A percentile compares a stretch with the other conserved stretches of the same genome.
Conservation (phyloP, 2,113 vertebrate species). For the Columba janthina region DNA sequence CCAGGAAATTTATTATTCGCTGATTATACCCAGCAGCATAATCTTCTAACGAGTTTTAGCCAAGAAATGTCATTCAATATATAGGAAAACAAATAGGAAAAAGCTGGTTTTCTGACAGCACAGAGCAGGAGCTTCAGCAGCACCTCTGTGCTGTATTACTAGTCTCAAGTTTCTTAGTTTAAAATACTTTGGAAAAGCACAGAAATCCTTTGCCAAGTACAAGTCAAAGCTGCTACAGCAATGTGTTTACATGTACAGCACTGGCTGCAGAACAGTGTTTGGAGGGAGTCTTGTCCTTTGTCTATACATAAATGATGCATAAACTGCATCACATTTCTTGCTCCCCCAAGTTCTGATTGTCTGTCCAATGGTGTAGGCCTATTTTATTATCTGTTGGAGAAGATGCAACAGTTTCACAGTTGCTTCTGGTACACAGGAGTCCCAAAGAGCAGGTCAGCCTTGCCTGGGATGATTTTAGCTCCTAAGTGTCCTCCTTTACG, state of each 20-base stretch:
- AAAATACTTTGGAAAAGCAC: background rate
- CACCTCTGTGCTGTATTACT: background rate
- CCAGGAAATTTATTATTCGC: background rate
- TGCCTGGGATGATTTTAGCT: background rate
- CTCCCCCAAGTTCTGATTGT: background rate
- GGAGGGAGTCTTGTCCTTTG: background rate
- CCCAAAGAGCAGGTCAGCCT: background rate
- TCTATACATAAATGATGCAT: background rate
- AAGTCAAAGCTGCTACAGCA: background rate
- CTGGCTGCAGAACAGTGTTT: fast-evolving
- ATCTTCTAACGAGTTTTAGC: background rate
- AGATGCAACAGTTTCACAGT: background rate
- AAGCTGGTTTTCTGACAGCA: background rate
- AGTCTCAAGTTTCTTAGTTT: background rate
- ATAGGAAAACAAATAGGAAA: background rate
- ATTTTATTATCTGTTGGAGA: background rate
- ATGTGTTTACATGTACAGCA: background rate
- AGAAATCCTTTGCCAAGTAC: background rate
- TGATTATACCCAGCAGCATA: background rate
- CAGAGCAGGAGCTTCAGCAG: background rate
- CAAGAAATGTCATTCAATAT: background rate
- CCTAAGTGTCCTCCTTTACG: background rate
- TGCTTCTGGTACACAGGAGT: background rate
- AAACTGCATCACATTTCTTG: background rate
- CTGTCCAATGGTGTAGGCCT: background rate